phyloP scores from a whole-genome alignment of 2,113 vertebrate genomes.

The Sterna hirundo region DNA sequence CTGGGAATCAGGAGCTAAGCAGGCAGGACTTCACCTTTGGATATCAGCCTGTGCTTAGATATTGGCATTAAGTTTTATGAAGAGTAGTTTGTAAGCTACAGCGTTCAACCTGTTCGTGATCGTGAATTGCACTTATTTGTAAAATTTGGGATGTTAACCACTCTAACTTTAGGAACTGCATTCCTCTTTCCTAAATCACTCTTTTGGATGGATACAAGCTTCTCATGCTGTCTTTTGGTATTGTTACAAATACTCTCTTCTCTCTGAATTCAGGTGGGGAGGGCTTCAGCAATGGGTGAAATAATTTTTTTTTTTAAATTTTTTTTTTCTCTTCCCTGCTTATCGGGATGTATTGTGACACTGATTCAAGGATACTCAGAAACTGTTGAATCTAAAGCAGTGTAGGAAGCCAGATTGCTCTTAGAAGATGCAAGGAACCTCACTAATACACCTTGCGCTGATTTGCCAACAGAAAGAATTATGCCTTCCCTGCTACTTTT shows the following conservation, averaged over 20 bases:
- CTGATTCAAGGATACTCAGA: background rate
- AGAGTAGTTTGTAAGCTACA: background rate
- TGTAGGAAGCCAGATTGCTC: background rate
- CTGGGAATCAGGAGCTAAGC: background rate
- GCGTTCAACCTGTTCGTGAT: background rate
- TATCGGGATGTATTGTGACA: background rate
- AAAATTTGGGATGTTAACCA: background rate
- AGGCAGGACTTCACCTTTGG: background rate
- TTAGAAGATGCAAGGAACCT: background rate
- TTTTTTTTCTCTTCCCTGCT: background rate
- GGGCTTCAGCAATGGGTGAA: background rate
- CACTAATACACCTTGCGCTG: background rate
- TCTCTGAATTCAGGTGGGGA: background rate
- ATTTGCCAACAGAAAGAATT: background rate
- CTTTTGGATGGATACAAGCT: background rate
- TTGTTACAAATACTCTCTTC: background rate
- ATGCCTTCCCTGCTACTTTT: background rate
- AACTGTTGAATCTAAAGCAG: background rate
- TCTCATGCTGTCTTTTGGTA: background rate
- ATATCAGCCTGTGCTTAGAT: background rate
- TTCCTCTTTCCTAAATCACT: background rate
- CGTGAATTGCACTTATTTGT: background rate
- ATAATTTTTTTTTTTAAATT: background rate
- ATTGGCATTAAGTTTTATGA: fast-evolving
- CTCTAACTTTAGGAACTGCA: background rate